A percentile compares a stretch with the other conserved stretches of the same genome.
Evolutionary conservation across 2,888 invertebrate species (phyloP).

Genomic region (Drosophila sordidula): DNA sequence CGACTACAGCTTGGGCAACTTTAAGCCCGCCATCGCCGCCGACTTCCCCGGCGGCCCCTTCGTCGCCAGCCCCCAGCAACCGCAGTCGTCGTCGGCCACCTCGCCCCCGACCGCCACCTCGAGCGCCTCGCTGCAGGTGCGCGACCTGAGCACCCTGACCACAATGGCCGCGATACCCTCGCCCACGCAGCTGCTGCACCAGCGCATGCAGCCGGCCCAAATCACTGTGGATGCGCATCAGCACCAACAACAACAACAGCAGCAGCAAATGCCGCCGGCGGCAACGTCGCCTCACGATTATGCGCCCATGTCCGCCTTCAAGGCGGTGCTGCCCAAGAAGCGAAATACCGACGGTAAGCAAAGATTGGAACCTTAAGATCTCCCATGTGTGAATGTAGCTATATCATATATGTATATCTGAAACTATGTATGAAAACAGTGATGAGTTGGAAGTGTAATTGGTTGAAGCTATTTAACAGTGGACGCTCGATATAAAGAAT

Average conservation of each 20-base stretch:
- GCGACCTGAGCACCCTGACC: constrained; percentile 82
- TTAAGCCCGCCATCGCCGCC: constrained; percentile 81
- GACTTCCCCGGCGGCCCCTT: constrained; percentile 82
- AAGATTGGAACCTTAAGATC: neutral
- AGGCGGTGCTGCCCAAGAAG: constrained; percentile 85
- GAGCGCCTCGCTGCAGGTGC: constrained; percentile 75
- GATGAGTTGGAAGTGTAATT: neutral
- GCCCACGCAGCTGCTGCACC: constrained; percentile 81
- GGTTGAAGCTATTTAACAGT: neutral
- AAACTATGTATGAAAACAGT: no score
- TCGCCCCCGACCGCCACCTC: constrained; percentile 49
- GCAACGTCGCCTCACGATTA: constrained; percentile 72
- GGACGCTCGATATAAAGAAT: neutral
- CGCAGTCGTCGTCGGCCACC: constrained; percentile 45
- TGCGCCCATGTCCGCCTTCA: constrained; percentile 84
- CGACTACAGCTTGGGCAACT: constrained; percentile 84
- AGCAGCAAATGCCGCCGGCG: constrained; percentile 68
- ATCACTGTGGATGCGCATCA: constrained; percentile 68
- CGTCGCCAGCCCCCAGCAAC: constrained; percentile 67
- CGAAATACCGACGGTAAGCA: constrained; percentile 85
- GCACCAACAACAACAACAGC: constrained; percentile 53
- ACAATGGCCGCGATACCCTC: constrained; percentile 80
- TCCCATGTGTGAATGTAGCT: neutral
- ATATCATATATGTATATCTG: neutral
- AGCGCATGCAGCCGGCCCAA: constrained; percentile 74